A percentile compares a stretch with the other conserved stretches of the same genome.
phyloP scores from a whole-genome alignment of 2,113 vertebrate genomes.

The Opisthocomus hoazin region DNA sequence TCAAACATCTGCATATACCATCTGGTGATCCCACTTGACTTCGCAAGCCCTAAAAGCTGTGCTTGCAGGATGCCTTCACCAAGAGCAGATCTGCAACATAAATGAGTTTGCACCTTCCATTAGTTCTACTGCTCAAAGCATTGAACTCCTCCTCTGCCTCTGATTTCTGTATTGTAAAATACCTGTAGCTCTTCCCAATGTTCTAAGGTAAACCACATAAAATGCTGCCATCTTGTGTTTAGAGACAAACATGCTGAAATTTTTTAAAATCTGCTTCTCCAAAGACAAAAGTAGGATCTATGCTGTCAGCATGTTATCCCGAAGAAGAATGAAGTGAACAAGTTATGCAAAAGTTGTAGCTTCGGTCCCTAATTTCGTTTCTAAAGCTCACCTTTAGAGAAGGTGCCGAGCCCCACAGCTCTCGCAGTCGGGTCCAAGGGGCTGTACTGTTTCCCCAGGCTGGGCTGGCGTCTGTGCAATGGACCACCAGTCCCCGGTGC shows the following conservation, averaged over 20 bases:
- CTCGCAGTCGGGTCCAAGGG: not conserved
- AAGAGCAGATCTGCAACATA: not conserved
- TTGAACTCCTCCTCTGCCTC: not conserved
- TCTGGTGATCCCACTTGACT: not conserved
- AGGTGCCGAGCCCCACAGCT: not conserved
- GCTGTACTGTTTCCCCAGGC: not conserved
- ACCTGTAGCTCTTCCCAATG: not conserved
- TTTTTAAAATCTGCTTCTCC: not conserved
- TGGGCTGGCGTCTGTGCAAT: accelerated
- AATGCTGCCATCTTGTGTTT: constrained; percentile 46
- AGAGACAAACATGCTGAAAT: not conserved
- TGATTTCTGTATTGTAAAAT: not conserved
- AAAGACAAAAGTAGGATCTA: not conserved
- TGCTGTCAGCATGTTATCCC: not conserved
- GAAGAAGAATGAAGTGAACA: not conserved
- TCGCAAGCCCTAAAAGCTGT: not conserved
- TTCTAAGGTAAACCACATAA: not conserved
- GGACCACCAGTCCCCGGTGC: not conserved
- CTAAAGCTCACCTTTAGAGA: not conserved
- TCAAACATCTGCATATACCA: accelerated
- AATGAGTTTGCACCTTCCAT: not conserved
- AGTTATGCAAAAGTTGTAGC: not conserved
- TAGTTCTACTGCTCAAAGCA: not conserved
- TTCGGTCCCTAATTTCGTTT: not conserved
- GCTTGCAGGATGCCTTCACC: not conserved